Conservation (phyloP, 2,888 invertebrate species). For the Ryuthela nishihirai region DNA sequence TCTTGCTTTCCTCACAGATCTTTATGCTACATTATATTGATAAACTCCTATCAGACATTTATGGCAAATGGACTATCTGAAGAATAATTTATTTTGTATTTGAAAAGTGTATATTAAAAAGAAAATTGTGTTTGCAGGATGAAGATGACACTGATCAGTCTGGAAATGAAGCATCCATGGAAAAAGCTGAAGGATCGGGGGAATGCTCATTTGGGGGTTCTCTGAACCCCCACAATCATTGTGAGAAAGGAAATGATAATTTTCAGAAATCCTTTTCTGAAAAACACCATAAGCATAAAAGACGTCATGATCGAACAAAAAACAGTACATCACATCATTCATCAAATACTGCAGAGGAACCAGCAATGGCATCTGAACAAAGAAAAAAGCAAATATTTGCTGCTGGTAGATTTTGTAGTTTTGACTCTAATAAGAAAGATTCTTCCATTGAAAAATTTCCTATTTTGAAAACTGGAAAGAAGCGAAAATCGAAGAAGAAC, state of each 20-base stretch:
- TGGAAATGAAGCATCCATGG: slow-evolving; percentile 12
- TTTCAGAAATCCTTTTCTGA: slow-evolving; percentile 14
- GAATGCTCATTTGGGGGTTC: neutral
- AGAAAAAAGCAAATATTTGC: too few relatives aligned
- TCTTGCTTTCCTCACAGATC: too few relatives aligned
- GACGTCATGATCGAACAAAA: too few relatives aligned
- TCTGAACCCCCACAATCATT: slow-evolving; percentile 29
- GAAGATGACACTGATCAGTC: slow-evolving; percentile 22
- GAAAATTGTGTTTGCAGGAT: slow-evolving; percentile 1
- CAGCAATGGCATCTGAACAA: too few relatives aligned
- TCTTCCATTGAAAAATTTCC: too few relatives aligned
- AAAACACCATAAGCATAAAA: slow-evolving; percentile 8
- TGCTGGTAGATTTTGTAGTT: too few relatives aligned
- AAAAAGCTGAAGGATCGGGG: slow-evolving; percentile 5
- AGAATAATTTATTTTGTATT: neutral
- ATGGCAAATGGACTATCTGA: too few relatives aligned
- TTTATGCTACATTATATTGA: too few relatives aligned
- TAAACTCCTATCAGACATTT: too few relatives aligned
- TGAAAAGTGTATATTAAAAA: neutral
- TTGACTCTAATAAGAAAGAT: too few relatives aligned
- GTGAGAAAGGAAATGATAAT: slow-evolving; percentile 28
- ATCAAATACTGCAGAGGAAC: too few relatives aligned
- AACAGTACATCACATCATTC: too few relatives aligned
- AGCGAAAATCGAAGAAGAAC: slow-evolving; percentile 17
- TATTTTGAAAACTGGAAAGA: slow-evolving; percentile 9